These are phyloP conservation scores for Heliconius hortense DNA, from an alignment of 2,888 invertebrate species.

Conservation along the genomic window DNA sequence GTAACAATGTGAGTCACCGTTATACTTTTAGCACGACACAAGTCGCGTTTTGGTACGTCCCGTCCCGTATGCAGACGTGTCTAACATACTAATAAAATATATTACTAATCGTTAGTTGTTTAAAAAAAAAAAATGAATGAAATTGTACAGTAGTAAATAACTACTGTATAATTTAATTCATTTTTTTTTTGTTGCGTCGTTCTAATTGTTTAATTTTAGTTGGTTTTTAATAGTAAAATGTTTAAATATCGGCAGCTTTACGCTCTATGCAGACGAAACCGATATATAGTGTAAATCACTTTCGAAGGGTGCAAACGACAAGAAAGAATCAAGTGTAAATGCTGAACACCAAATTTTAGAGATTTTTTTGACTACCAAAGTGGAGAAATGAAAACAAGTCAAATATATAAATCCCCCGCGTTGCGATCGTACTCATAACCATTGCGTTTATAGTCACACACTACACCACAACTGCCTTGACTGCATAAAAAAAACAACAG, in stretches of 20 bases:
- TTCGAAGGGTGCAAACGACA: no score
- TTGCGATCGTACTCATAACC: not conserved
- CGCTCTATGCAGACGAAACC: not conserved
- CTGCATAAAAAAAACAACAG: no score
- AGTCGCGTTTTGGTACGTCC: constrained; percentile 49
- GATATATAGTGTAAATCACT: no score
- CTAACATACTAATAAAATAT: constrained; percentile 24
- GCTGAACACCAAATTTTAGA: no score
- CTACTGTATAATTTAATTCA: constrained; percentile 18
- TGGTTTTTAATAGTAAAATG: not conserved
- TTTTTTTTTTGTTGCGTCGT: not conserved
- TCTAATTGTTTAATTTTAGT: not conserved
- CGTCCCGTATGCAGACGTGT: constrained; percentile 48
- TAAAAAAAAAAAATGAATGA: no score
- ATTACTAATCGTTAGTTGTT: constrained; percentile 29
- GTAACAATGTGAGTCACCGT: constrained; percentile 43
- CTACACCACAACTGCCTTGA: not conserved
- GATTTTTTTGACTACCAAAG: not conserved
- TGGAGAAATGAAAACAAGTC: no score
- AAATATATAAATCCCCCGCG: not conserved
- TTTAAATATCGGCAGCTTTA: not conserved
- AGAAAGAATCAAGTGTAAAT: not conserved
- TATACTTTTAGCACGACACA: constrained; percentile 41
- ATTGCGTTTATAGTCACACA: not conserved
- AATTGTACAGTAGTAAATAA: no score